Evolutionary conservation across 2,888 invertebrate species (phyloP), one percentile per base, ranked within the genome.

Genomic region (Tiliacea citrago): DNA sequence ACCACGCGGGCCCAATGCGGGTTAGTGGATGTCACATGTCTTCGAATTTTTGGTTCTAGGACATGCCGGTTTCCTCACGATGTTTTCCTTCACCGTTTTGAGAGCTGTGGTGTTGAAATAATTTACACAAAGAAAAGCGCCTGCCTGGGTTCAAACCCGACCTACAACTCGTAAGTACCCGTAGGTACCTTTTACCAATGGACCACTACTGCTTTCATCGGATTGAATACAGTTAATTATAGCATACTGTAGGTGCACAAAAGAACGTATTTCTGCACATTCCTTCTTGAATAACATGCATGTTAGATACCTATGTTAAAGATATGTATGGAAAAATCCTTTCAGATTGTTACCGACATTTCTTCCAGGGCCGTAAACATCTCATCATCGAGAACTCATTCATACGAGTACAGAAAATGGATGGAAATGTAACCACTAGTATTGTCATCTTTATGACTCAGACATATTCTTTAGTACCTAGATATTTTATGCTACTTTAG

Each of bases 291-390:
- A 63, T 69, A 65, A 78, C 68, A 24, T 45, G 63, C 35, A 71
- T 35, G 39, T 62, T 12, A 53, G 57, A n/a, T 35, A n/a, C n/a
- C n/a, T 29, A 53, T 35, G 49, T 57, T 39, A 63, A 78, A 78
- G n/a, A 21, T 77, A 65, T 65, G 42, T 75, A 65, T 55, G 35
- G 49, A 60, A 55, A 73, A 78, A 63, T 60, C 68, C 58, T 55
- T 75, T 68, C 58, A 68, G 35, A 75, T 65, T 74, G 68, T 65
- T 53, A 80, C 79, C 42, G 71, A 68, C 71, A 55, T 70, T 79
- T 80, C 62, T 80, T 80, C 79, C 80, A 47, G 80, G 76, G 76
- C 80, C 71, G 71, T 80, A 82, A 62, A 69, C 82, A 79, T 72
- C 79, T 75, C 68, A 72, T 79, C 78, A 75, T 82, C 58, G 75